Evolutionary conservation across 1,140 invertebrate species (phyloP), one percentile per base, ranked within the genome.

Genomic region (Elymnias hypermnestra): DNA sequence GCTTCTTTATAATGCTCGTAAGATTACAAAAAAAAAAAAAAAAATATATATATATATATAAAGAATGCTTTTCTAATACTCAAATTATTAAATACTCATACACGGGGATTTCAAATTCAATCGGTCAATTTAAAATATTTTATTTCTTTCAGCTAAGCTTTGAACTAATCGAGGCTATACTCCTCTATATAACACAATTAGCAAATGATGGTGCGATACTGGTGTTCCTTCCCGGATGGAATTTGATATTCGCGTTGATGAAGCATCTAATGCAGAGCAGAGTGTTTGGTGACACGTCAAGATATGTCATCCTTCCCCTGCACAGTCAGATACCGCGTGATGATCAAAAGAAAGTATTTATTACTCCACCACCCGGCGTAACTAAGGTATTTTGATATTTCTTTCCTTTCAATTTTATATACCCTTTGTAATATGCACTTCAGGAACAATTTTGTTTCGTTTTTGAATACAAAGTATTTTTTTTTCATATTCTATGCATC

Each of bases 151-250:
- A 98, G 83, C 89, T 97, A 38, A 94, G 93, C 60, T 98, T 98
- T 81, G 97, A 98, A 77, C 77, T 99, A 0, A 92, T 99, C 36
- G 96, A 97, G 81, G 87, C 92, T 0, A 70, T 98, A 0, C 78
- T 98, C 2, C 68, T 87, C 8, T 92, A 97, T 63, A 95, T 98
- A 25, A 91, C 91, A 53, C 75, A 78, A 0, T 88, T 94, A 38
- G 86, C 90, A 22, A 88, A 92, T 10, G 90, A 91, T 1, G 97
- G 97, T 0, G 96, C 97, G 0, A 92, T 98, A 3, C 79, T 99
- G 0, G 88, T 98, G 1, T 99, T 99, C 76, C 83, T 99, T 0
- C 96, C 97, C 4, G 97, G 97, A 0, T 98, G 96, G 96, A 97
- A 96, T 81, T 74, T 98, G 0, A 98, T 98, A 47, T 98, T 97